Evolutionary conservation across 2,888 invertebrate species (phyloP).

Genomic region (Pristionchus exspectatus): DNA sequence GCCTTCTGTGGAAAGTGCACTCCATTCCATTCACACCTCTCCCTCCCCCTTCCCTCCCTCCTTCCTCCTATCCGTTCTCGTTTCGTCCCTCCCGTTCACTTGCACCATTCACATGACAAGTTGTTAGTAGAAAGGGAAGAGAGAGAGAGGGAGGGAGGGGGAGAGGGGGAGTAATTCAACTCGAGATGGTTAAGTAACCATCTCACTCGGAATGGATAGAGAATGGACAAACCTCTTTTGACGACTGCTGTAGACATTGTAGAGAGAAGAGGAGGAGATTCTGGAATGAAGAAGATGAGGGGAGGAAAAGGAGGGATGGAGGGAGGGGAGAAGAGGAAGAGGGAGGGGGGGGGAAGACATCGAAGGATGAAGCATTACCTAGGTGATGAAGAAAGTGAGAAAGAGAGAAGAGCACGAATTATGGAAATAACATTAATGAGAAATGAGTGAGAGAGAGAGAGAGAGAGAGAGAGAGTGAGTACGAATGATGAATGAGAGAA

Average conservation of each 20-base stretch:
- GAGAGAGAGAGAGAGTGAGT: background rate
- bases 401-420: background rate
- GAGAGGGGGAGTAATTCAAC: background rate
- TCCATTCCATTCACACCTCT: background rate
- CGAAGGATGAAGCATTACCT: background rate
- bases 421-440: background rate
- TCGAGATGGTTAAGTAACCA: slow-evolving; percentile 25
- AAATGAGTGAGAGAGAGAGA: background rate
- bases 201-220: background rate
- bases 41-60: background rate
- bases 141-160: background rate
- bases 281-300: slow-evolving; percentile 1
- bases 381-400: slow-evolving; percentile 13
- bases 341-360: background rate
- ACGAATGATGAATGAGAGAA: slow-evolving; percentile 4
- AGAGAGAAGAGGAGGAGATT: background rate
- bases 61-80: slow-evolving; percentile 7
- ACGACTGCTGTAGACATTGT: slow-evolving; percentile 45
- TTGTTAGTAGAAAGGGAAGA: slow-evolving; percentile 31
- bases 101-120: slow-evolving; percentile 40
- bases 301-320: background rate
- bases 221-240: slow-evolving; percentile 44
- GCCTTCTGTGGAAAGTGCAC: slow-evolving; percentile 14
- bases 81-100: slow-evolving; percentile 27
- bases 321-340: background rate